phyloP scores from a whole-genome alignment of 2,888 invertebrate genomes.

The Microdon myrmicae region DNA sequence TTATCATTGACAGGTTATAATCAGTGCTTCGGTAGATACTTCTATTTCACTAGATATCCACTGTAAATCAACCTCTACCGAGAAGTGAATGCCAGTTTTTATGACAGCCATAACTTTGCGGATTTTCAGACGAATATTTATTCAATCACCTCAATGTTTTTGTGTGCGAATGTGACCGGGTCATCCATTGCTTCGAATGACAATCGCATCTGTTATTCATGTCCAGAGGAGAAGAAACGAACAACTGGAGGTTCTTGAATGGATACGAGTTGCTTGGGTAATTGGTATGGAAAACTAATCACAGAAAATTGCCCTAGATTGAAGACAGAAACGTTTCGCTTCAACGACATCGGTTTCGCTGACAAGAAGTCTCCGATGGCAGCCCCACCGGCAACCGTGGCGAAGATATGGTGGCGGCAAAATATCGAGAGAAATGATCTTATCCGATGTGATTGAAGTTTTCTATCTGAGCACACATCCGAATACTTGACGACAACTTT shows the following conservation, averaged over 20 bases:
- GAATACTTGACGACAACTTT: slow-evolving; percentile 12
- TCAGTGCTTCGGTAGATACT: too few relatives aligned
- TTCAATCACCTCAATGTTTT: slow-evolving; percentile 20
- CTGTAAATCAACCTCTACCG: slow-evolving; percentile 38
- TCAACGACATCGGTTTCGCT: slow-evolving; percentile 43
- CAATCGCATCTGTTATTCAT: slow-evolving; percentile 26
- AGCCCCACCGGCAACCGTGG: too few relatives aligned
- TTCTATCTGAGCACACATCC: slow-evolving; percentile 29
- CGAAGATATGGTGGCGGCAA: too few relatives aligned
- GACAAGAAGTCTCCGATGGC: too few relatives aligned
- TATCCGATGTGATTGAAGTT: slow-evolving; percentile 53
- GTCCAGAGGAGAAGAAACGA: slow-evolving; percentile 7
- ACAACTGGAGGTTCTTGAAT: too few relatives aligned
- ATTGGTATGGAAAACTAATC: slow-evolving; percentile 53
- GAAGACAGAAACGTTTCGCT: slow-evolving; percentile 42
- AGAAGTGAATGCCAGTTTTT: slow-evolving; percentile 42
- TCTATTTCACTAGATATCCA: too few relatives aligned
- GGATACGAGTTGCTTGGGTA: too few relatives aligned
- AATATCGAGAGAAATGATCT: slow-evolving; percentile 52
- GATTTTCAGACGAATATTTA: slow-evolving; percentile 39
- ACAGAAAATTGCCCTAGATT: slow-evolving; percentile 51
- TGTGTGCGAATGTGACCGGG: slow-evolving; percentile 18
- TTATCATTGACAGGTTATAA: too few relatives aligned
- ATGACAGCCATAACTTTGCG: slow-evolving; percentile 39
- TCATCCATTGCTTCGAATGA: slow-evolving; percentile 36